phyloP scores from a whole-genome alignment of 2,888 invertebrate genomes.

The Hartigia nigra region DNA sequence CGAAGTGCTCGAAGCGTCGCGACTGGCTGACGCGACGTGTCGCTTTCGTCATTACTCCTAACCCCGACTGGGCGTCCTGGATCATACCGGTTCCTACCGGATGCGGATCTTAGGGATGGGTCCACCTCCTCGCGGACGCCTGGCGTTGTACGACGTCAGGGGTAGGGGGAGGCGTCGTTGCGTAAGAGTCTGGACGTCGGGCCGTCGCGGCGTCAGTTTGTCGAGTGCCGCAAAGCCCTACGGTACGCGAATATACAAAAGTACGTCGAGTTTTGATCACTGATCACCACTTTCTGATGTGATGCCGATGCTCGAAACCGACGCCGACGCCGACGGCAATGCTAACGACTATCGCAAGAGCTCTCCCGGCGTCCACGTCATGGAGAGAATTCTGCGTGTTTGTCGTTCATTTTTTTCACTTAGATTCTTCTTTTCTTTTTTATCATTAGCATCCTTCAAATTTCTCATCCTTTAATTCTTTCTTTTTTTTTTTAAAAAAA shows the following conservation, averaged over 20 bases:
- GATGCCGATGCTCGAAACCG: neutral
- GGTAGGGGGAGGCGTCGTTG: slow-evolving; percentile 41
- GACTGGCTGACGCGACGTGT: slow-evolving; percentile 17
- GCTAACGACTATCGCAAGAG: neutral
- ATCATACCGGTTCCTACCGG: slow-evolving; percentile 25
- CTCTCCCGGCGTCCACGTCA: neutral
- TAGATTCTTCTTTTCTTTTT: neutral
- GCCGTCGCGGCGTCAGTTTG: slow-evolving; percentile 55
- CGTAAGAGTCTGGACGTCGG: slow-evolving; percentile 58
- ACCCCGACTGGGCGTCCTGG: slow-evolving; percentile 11
- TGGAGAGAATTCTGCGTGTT: neutral
- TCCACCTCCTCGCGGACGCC: slow-evolving; percentile 24
- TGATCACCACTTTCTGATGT: neutral
- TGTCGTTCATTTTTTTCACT: neutral
- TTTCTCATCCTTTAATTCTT: neutral
- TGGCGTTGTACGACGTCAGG: slow-evolving; percentile 30
- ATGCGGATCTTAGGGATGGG: slow-evolving; percentile 30
- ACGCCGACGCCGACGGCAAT: neutral
- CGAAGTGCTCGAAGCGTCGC: slow-evolving; percentile 7
- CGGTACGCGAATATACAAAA: slow-evolving; percentile 34
- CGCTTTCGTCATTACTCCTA: slow-evolving; percentile 19
- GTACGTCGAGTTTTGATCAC: neutral
- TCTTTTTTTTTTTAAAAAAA: no score
- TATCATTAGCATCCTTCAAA: no score
- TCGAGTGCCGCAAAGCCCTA: slow-evolving; percentile 49